phyloP scores from a whole-genome alignment of 2,113 vertebrate genomes.

The human region DNA sequence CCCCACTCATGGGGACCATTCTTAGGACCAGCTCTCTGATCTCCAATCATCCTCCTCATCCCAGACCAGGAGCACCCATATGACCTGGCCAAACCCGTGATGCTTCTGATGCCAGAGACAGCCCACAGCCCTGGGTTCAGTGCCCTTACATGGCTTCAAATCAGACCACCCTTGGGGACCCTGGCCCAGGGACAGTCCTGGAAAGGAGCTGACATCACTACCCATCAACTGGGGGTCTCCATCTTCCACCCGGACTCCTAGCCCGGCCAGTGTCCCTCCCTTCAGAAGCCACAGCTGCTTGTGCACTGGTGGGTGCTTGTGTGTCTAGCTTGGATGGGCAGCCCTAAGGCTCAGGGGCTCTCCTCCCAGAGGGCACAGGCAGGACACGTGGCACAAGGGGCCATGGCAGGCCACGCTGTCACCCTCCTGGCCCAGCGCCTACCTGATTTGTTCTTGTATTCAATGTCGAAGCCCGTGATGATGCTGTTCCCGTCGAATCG shows the following conservation, averaged over 20 bases:
- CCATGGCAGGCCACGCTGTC: fast-evolving
- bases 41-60: background rate
- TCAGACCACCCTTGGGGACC: background rate
- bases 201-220: background rate
- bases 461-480: conserved; percentile 98
- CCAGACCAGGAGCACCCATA: background rate
- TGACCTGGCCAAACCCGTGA: background rate
- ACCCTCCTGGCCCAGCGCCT: background rate
- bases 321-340: background rate
- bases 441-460: conserved; percentile 99
- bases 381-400: background rate
- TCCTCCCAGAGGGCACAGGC: background rate
- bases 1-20: background rate
- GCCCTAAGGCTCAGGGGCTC: background rate
- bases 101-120: background rate
- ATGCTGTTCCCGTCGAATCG: conserved; percentile 98
- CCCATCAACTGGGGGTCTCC: fast-evolving
- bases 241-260: background rate
- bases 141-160: background rate
- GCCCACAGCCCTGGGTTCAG: background rate
- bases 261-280: background rate
- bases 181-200: background rate
- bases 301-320: background rate
- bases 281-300: background rate
- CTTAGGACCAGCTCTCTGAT: background rate